Percentiles rank a stretch among this genome's conserved stretches.
Evolutionary conservation across 2,888 invertebrate genomes (phyloP).

Genomic region (Luperina nickerlii): DNA sequence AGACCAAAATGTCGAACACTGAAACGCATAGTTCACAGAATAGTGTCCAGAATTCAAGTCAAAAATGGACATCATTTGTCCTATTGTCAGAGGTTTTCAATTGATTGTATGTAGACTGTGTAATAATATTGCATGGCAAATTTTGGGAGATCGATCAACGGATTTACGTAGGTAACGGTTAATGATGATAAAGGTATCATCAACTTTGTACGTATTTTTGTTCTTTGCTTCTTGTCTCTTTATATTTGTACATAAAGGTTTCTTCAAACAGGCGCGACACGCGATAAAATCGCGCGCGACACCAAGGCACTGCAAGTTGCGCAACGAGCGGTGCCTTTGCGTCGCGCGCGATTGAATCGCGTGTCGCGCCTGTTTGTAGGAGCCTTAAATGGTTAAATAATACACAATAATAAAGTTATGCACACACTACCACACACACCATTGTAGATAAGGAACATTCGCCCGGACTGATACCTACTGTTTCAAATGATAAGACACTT

Average conservation of each 20-base stretch:
- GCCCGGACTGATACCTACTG: not conserved
- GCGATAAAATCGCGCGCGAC: too few species aligned
- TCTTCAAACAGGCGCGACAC: too few species aligned
- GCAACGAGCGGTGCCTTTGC: too few species aligned
- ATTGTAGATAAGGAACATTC: not conserved
- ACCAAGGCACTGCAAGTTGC: too few species aligned
- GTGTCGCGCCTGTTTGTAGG: too few species aligned
- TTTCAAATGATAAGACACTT: not conserved
- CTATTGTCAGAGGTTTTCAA: not conserved
- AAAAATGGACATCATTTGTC: slow-evolving; percentile 9
- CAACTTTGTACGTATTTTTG: not conserved
- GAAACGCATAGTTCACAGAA: not conserved
- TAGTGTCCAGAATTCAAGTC: slow-evolving; percentile 10
- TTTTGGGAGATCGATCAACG: not conserved
- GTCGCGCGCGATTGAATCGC: too few species aligned
- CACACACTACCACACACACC: too few species aligned
- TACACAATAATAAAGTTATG: not conserved
- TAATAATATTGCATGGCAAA: not conserved
- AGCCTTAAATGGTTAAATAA: not conserved
- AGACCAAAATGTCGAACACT: slow-evolving; percentile 10
- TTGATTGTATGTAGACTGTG: not conserved
- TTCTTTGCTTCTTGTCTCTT: not conserved
- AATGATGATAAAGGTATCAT: not conserved
- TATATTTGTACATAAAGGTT: not conserved
- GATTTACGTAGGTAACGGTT: not conserved